Evolutionary conservation across 1,140 invertebrate genomes (phyloP).

Genomic region (Teleogryllus occipitalis): DNA sequence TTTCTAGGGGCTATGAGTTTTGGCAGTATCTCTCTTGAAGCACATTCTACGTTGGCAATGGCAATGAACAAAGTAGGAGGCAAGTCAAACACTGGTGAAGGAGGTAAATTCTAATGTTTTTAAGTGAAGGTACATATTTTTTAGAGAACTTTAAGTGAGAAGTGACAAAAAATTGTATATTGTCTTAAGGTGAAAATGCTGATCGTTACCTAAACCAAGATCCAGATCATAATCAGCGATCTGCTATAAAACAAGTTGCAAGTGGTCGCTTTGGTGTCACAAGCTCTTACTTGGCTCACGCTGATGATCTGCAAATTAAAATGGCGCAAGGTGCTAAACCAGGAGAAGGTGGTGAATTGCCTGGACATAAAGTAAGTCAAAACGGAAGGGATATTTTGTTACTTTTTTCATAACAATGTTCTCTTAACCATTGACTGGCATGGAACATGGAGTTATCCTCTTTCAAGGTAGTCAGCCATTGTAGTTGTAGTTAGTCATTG

Average conservation of each 20-base stretch:
- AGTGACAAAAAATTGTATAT: constrained; percentile 47
- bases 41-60: constrained; percentile 87
- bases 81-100: constrained; percentile 70
- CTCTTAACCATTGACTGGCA: too few relatives aligned
- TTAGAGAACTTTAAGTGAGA: neutral
- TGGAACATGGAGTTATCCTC: too few relatives aligned
- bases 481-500: too few relatives aligned
- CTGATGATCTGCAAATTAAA: constrained; percentile 94
- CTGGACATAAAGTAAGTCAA: constrained; percentile 60
- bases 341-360: constrained; percentile 90
- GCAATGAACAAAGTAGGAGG: constrained; percentile 87
- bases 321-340: constrained; percentile 99
- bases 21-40: constrained; percentile 87
- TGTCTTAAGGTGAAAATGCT: constrained; percentile 61
- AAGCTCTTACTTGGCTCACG: constrained; percentile 90
- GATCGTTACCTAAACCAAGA: constrained; percentile 78
- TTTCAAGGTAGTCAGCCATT: too few relatives aligned
- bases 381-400: constrained; percentile 6
- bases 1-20: constrained; percentile 78
- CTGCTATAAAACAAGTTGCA: constrained; percentile 87
- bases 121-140: neutral
- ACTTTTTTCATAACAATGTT: too few relatives aligned
- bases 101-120: constrained; percentile 38
- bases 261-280: constrained; percentile 98
- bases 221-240: constrained; percentile 64